Conservation (phyloP, 92 coral and sea anemone species). For the Palythoa caribaeorum region DNA sequence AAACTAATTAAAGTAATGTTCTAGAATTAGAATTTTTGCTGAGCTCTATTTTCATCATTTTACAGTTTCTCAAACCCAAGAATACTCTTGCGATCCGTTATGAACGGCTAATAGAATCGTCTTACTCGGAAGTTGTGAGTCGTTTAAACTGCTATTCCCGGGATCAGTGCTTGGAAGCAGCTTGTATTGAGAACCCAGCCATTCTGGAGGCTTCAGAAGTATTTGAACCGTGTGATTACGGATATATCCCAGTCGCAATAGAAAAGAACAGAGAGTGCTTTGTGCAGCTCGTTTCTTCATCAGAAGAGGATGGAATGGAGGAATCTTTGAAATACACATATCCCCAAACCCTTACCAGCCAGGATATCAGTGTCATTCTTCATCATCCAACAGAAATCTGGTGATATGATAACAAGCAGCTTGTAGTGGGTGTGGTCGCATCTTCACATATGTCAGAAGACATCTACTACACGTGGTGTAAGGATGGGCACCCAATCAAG, state of each 20-base stretch:
- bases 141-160: constrained; percentile 12
- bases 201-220: constrained; percentile 21
- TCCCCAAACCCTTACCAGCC: not conserved
- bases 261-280: constrained; percentile 42
- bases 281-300: constrained; percentile 32
- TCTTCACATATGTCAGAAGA: constrained; percentile 40
- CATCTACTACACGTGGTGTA: constrained; percentile 24
- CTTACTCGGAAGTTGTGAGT: constrained; percentile 30
- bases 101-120: constrained; percentile 33
- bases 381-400: constrained; percentile 51
- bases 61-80: too few relatives aligned
- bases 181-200: not conserved
- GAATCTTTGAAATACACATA: constrained; percentile 3
- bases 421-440: constrained; percentile 32
- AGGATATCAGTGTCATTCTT: constrained; percentile 23
- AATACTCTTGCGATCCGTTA: not conserved
- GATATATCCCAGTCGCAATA: not conserved
- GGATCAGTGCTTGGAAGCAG: constrained; percentile 20
- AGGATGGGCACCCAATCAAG: constrained; percentile 37
- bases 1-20: too few relatives aligned
- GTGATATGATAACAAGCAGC: constrained; percentile 37
- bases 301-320: constrained; percentile 20
- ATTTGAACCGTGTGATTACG: constrained; percentile 42
- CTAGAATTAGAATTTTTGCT: too few relatives aligned
- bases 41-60: too few relatives aligned